These are phyloP conservation scores for Nematostella vectensis DNA, from an alignment of 92 coral and sea anemone species.

Conservation along the genomic window DNA sequence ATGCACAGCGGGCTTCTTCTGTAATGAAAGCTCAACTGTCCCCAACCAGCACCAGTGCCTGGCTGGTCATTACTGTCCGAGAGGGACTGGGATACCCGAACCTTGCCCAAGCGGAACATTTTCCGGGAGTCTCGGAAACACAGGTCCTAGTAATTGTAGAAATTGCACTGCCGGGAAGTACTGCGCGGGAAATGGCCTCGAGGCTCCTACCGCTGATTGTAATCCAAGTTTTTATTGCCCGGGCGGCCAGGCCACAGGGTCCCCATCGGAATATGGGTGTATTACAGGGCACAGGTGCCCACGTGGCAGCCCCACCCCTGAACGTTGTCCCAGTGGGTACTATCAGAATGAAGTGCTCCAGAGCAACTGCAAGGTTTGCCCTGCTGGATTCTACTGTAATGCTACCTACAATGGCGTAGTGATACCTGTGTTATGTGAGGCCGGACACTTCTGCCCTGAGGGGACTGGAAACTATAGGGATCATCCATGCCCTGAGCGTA, in stretches of 20 bases:
- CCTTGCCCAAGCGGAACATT: conserved; percentile 91
- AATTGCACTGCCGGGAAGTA: conserved; percentile 71
- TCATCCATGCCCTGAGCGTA: conserved; percentile 89
- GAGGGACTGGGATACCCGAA: conserved; percentile 76
- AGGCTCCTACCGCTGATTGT: conserved; percentile 59
- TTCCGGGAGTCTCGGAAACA: conserved; percentile 49
- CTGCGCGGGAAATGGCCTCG: conserved; percentile 82
- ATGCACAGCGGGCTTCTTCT: conserved; percentile 77
- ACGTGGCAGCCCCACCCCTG: conserved; percentile 53
- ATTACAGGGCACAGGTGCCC: conserved; percentile 82
- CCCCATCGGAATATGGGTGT: conserved; percentile 63
- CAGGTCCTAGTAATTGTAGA: conserved; percentile 37
- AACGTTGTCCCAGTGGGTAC: conserved; percentile 75
- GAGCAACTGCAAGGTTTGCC: conserved; percentile 68
- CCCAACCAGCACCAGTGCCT: conserved; percentile 82
- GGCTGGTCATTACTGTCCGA: conserved; percentile 82
- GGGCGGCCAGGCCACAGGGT: conserved; percentile 73
- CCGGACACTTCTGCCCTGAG: conserved; percentile 73
- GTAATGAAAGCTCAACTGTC: conserved; percentile 87
- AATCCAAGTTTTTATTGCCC: conserved; percentile 79
- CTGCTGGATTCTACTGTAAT: conserved; percentile 75
- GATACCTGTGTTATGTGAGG: conserved; percentile 65
- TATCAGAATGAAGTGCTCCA: conserved; percentile 74
- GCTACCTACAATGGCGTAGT: conserved; percentile 75
- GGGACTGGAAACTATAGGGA: conserved; percentile 70